Base-by-base conservation (phyloP, 2,888 invertebrate genomes). In the Lissocephala sabroskyi region DNA sequence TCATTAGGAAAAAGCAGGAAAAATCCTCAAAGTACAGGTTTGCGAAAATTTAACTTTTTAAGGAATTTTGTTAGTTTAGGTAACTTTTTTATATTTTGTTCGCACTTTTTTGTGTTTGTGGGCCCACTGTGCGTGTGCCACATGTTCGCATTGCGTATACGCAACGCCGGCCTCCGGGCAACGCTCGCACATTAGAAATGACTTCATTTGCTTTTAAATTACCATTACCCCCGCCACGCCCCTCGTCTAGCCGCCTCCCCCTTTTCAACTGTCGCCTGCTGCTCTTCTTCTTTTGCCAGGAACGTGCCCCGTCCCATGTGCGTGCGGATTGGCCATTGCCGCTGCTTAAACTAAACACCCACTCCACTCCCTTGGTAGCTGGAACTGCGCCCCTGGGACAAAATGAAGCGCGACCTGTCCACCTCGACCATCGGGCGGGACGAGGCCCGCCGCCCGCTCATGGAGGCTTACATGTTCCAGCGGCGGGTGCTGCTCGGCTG, bases 401-500 rank as follows among this genome's bases (percentile, higher is more conserved):
- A 39, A 43, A 82, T 84, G 82, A 79, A 67, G 43, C 83, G 84
- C 18, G 83, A 83, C 49, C 67, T 76, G 36, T 89, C 89, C 10
- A 89, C 89, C n/a, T 89, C 89, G 14, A 89, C 89, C 2, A 86
- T 89, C 50, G 89, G 88, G n/a, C 83, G 82, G 14, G 86, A 86
- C n/a, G 88, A 88, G 23, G 87, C 87, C 52, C 80, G 89, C 7
- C 85, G 89, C 52, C 88, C 88, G 0, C 82, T 89, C 32, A 82
- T 89, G 78, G 87, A 88, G 49, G 89, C 89, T 2, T 85, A 91
- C 46, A 87, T 92, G 62, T 87, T 92, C 42, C 92, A 93, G 80
- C 87, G 92, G 41, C 86, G 92, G 9, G 86, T 91, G n/a, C 87
- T 93, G 26, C 88, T 92, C 46, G 89, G 87, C 1, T 91, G 91